Conservation (phyloP, 2,888 invertebrate species). For the Megastigmus dorsalis region DNA sequence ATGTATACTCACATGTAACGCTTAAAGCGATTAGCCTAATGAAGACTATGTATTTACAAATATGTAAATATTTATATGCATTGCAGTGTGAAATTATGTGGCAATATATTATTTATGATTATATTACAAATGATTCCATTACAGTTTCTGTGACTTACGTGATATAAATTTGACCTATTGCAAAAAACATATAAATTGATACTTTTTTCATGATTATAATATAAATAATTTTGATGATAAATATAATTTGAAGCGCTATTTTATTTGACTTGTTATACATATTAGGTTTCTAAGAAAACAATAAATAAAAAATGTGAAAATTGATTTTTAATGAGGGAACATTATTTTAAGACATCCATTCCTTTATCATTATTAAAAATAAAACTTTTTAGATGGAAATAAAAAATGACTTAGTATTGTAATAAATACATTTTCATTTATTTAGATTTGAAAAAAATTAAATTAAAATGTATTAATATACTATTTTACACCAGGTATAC, state of each 20-base stretch:
- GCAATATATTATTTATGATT: constrained; percentile 30
- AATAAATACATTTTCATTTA: neutral
- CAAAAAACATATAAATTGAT: neutral
- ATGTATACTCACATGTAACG: constrained; percentile 13
- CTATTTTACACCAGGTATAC: constrained; percentile 8
- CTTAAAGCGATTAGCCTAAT: constrained; percentile 11
- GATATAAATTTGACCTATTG: neutral
- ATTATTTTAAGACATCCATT: neutral
- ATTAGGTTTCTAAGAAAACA: neutral
- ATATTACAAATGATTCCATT: neutral
- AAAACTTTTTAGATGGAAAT: neutral
- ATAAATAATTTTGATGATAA: neutral
- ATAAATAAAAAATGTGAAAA: neutral
- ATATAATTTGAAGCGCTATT: neutral
- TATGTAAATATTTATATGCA: constrained; percentile 17
- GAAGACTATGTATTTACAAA: constrained; percentile 22
- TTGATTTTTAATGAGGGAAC: neutral
- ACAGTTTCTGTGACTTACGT: neutral
- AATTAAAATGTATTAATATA: neutral
- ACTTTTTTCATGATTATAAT: neutral
- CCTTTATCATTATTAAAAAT: neutral
- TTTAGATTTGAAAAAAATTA: neutral
- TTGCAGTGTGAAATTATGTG: constrained; percentile 12
- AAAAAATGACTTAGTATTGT: neutral
- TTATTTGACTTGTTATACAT: neutral